Conservation (phyloP, 2,113 vertebrate genomes). For the Amphiprion percula region DNA sequence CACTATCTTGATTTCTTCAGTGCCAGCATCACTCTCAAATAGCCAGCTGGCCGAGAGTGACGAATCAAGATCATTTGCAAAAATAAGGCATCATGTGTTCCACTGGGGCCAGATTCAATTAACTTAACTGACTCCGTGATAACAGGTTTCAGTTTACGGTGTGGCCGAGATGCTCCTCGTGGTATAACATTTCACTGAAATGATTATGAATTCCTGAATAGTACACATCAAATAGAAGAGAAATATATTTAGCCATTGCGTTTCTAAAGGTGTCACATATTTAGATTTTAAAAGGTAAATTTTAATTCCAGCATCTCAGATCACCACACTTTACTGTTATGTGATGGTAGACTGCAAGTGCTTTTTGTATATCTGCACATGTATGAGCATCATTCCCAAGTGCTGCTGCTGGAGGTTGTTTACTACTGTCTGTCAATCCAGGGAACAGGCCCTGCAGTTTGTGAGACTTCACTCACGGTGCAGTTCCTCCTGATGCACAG, state of each 20-base stretch:
- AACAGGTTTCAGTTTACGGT: slow-evolving; percentile 5
- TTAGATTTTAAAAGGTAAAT: too few species aligned
- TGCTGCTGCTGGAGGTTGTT: slow-evolving; percentile 10
- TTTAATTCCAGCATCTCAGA: too few species aligned
- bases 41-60: slow-evolving; percentile 20
- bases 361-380: background rate
- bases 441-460: slow-evolving; percentile 18
- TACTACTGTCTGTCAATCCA: slow-evolving; percentile 19
- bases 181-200: slow-evolving; percentile 5
- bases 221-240: too few species aligned
- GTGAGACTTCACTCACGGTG: slow-evolving; percentile 20
- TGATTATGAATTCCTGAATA: background rate
- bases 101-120: too few species aligned
- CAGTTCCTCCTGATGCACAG: slow-evolving; percentile 4
- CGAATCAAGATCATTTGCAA: slow-evolving; percentile 10
- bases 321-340: background rate
- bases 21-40: slow-evolving; percentile 11
- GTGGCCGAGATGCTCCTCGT: background rate
- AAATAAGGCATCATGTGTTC: slow-evolving; percentile 17
- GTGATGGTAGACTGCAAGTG: background rate
- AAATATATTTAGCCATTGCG: too few species aligned
- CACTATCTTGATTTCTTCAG: slow-evolving; percentile 40
- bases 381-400: slow-evolving; percentile 6
- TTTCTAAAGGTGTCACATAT: too few species aligned
- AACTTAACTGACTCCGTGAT: background rate